phyloP scores from a whole-genome alignment of 2,113 vertebrate genomes.

The Lophotis ruficrista region DNA sequence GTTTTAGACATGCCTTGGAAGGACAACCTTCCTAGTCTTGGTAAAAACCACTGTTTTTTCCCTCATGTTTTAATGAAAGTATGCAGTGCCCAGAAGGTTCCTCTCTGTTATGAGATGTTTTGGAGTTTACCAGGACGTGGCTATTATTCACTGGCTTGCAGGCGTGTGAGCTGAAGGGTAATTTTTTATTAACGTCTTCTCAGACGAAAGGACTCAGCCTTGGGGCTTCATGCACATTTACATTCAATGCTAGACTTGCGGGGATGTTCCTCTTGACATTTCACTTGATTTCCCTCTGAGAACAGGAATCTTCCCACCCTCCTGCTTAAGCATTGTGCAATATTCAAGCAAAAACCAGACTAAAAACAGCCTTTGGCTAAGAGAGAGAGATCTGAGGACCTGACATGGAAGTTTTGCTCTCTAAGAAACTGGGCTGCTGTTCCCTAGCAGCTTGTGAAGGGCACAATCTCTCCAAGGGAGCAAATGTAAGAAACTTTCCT shows the following conservation, averaged over 20 bases:
- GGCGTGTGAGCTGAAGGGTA: background rate
- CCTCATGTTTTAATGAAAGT: background rate
- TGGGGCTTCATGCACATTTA: constrained; percentile 25
- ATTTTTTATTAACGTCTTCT: background rate
- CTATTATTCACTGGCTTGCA: background rate
- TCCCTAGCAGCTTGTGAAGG: background rate
- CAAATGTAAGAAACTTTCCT: background rate
- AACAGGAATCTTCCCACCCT: background rate
- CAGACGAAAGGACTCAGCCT: background rate
- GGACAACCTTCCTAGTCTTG: background rate
- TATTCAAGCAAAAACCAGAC: background rate
- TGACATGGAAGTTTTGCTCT: background rate
- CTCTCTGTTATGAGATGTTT: background rate
- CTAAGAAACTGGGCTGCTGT: background rate
- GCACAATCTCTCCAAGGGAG: background rate
- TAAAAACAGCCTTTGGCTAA: background rate
- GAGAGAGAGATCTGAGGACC: background rate
- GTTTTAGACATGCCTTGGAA: background rate
- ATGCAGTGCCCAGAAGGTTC: background rate
- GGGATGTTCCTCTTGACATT: constrained; percentile 1
- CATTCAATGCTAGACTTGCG: background rate
- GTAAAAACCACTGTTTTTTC: background rate
- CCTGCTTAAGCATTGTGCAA: background rate
- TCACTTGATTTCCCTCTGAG: background rate
- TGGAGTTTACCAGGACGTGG: background rate